phyloP scores from a whole-genome alignment of 1,140 invertebrate species.

The Anagrus nilaparvatae region DNA sequence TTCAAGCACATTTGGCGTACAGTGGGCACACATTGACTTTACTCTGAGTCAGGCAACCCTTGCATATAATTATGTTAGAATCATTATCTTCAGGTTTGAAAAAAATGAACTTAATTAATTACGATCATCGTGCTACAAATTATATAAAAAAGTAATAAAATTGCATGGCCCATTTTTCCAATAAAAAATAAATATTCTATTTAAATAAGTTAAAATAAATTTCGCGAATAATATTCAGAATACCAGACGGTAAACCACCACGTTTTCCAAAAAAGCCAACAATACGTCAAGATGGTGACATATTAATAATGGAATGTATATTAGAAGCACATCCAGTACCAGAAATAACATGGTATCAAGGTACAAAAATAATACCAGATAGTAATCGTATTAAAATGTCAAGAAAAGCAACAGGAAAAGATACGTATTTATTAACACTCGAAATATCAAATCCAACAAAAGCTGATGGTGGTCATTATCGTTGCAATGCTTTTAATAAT shows the following conservation, averaged over 20 bases:
- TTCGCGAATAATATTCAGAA: no score
- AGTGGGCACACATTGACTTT: no score
- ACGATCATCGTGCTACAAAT: no score
- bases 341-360: conserved; percentile 92
- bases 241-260: conserved; percentile 88
- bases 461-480: conserved; percentile 94
- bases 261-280: conserved; percentile 96
- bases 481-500: conserved; percentile 97
- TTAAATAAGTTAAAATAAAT: no score
- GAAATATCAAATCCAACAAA: conserved; percentile 89
- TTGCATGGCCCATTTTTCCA: no score
- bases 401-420: conserved; percentile 73
- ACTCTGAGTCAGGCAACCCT: no score
- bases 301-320: conserved; percentile 91
- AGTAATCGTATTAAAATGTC: conserved; percentile 78
- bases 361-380: conserved; percentile 69
- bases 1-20: no score
- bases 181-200: no score
- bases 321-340: conserved; percentile 90
- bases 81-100: no score
- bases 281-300: conserved; percentile 88
- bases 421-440: conserved; percentile 81
- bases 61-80: no score
- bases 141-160: no score
- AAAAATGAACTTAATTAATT: no score